These are phyloP conservation scores for Tetragnatha montana DNA, from an alignment of 2,888 invertebrate genomes.

Conservation along the genomic window DNA sequence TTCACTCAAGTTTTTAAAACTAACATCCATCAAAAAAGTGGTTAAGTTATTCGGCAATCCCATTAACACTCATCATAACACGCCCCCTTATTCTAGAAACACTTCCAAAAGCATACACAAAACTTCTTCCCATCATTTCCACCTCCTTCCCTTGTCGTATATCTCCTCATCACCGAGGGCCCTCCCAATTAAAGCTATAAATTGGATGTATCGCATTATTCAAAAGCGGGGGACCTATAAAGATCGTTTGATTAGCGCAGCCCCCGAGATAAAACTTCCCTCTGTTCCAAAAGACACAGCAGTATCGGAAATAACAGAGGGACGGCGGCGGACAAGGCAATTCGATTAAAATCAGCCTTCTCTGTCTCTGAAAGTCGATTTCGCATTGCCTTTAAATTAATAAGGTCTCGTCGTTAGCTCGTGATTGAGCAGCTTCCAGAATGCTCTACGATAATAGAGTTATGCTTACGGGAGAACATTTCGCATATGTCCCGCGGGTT, in stretches of 20 bases:
- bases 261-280: constrained; percentile 44
- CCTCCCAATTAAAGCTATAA: not conserved
- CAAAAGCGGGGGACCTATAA: not conserved
- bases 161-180: not conserved
- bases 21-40: no score
- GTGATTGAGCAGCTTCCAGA: constrained; percentile 62
- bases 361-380: constrained; percentile 61
- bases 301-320: constrained; percentile 39
- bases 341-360: constrained; percentile 66
- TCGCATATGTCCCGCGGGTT: constrained; percentile 42
- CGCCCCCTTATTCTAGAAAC: no score
- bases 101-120: no score
- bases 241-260: not conserved
- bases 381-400: constrained; percentile 69
- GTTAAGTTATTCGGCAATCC: no score
- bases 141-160: no score
- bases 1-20: no score
- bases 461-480: constrained; percentile 61
- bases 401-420: constrained; percentile 67
- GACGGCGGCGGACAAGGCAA: constrained; percentile 49
- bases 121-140: no score
- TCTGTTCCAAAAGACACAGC: constrained; percentile 5
- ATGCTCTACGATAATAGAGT: constrained; percentile 64
- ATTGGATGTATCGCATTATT: not conserved
- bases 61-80: no score